Conservation (phyloP, 2,113 vertebrate species). For the Spea multiplicata region DNA sequence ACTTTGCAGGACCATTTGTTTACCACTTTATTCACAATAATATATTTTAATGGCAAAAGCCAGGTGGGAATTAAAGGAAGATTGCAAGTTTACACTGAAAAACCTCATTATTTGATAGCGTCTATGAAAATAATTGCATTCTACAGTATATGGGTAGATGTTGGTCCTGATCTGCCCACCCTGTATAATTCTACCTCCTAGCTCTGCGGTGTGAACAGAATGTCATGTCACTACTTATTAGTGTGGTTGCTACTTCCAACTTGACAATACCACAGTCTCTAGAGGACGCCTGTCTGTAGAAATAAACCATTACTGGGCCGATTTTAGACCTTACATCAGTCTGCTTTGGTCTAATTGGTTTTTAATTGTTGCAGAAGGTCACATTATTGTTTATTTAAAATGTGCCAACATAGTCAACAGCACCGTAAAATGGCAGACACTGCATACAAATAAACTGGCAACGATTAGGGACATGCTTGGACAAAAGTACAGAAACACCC, state of each 20-base stretch:
- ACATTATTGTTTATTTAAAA: background rate
- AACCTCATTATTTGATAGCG: conserved; percentile 8
- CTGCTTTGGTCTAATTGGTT: conserved; percentile 15
- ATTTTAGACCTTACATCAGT: conserved; percentile 28
- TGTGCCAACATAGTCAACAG: background rate
- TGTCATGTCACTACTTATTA: conserved; percentile 51
- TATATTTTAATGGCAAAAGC: conserved; percentile 15
- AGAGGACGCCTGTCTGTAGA: conserved; percentile 26
- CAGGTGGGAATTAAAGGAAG: conserved; percentile 2
- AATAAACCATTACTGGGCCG: conserved; percentile 22
- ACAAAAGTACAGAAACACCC: too few species aligned
- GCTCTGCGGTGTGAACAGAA: conserved; percentile 29
- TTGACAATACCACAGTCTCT: conserved; percentile 38
- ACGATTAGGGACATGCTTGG: background rate
- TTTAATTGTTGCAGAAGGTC: conserved; percentile 6
- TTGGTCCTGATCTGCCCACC: conserved; percentile 34
- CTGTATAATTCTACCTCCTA: conserved; percentile 25
- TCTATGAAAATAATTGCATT: conserved; percentile 3
- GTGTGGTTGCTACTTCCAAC: conserved; percentile 42
- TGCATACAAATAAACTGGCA: background rate
- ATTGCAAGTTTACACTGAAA: background rate
- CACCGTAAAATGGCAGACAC: background rate
- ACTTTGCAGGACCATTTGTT: conserved; percentile 9
- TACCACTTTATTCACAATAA: conserved; percentile 16
- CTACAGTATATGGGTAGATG: background rate